Evolutionary conservation across 2,797 vertebrate species (phyloP).

Genomic region (Odontamblyopus lacepedii): DNA sequence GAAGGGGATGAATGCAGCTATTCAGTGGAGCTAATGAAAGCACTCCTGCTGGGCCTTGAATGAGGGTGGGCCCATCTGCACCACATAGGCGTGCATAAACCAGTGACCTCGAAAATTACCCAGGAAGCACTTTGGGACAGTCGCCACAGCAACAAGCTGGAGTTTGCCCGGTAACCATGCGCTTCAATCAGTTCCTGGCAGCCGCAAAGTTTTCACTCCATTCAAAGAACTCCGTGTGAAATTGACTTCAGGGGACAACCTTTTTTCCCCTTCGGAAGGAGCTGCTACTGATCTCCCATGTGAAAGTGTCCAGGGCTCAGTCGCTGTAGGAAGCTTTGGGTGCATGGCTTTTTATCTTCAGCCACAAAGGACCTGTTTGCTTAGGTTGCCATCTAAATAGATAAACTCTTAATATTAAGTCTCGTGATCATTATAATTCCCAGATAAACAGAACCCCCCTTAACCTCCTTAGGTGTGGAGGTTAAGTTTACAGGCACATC

Average conservation of each 20-base stretch:
- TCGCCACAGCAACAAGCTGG: constrained; percentile 79
- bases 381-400: constrained; percentile 22
- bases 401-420: constrained; percentile 40
- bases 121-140: constrained; percentile 82
- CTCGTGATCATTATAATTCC: constrained; percentile 34
- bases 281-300: constrained; percentile 61
- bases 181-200: constrained; percentile 75
- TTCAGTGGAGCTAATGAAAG: constrained; percentile 80
- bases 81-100: constrained; percentile 81
- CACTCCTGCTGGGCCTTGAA: constrained; percentile 76
- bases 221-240: constrained; percentile 73
- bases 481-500: constrained; percentile 66
- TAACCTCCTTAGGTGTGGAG: constrained; percentile 53
- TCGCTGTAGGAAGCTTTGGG: constrained; percentile 52
- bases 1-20: constrained; percentile 79
- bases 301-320: constrained; percentile 54
- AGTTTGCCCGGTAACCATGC: constrained; percentile 79
- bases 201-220: constrained; percentile 61
- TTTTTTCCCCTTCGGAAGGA: constrained; percentile 33
- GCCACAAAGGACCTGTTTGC: constrained; percentile 52
- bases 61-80: constrained; percentile 80
- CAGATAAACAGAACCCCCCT: constrained; percentile 34
- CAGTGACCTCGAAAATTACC: constrained; percentile 85
- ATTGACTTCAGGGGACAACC: constrained; percentile 66
- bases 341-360: constrained; percentile 38